phyloP scores from a whole-genome alignment of 2,888 invertebrate species.

The Philaethria dido region DNA sequence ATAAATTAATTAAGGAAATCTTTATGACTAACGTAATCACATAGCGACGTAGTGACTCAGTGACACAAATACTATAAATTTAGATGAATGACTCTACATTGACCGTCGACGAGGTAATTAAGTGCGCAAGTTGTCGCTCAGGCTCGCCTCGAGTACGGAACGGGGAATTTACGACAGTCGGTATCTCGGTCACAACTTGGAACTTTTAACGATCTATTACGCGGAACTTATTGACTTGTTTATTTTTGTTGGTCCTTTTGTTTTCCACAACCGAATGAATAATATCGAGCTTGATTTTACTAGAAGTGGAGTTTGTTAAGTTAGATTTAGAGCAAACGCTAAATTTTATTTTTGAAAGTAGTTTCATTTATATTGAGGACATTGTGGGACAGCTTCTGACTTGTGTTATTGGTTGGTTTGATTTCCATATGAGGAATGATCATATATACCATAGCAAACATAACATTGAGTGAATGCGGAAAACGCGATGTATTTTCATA shows the following conservation, averaged over 20 bases:
- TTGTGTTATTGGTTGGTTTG: too few relatives aligned
- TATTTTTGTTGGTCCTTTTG: background rate
- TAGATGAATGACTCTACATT: background rate
- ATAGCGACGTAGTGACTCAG: background rate
- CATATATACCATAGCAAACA: too few relatives aligned
- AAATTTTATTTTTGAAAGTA: background rate
- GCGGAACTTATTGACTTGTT: slow-evolving; percentile 6
- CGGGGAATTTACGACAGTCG: background rate
- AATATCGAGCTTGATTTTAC: too few relatives aligned
- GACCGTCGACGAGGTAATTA: slow-evolving; percentile 3
- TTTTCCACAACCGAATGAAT: background rate
- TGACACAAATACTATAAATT: background rate
- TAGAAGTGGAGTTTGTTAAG: background rate
- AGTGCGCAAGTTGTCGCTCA: background rate
- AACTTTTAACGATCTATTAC: slow-evolving; percentile 14
- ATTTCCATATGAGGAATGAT: too few relatives aligned
- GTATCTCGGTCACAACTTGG: background rate
- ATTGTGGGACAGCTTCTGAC: too few relatives aligned
- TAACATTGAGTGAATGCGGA: too few relatives aligned
- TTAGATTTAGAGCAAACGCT: background rate
- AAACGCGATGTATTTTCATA: too few relatives aligned
- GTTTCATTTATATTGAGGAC: too few relatives aligned
- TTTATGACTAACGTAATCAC: too few relatives aligned
- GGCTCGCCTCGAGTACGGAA: background rate
- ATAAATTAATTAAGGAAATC: too few relatives aligned